Base-by-base conservation (phyloP, 2,888 invertebrate genomes). In the Pristionchus japonicus region DNA sequence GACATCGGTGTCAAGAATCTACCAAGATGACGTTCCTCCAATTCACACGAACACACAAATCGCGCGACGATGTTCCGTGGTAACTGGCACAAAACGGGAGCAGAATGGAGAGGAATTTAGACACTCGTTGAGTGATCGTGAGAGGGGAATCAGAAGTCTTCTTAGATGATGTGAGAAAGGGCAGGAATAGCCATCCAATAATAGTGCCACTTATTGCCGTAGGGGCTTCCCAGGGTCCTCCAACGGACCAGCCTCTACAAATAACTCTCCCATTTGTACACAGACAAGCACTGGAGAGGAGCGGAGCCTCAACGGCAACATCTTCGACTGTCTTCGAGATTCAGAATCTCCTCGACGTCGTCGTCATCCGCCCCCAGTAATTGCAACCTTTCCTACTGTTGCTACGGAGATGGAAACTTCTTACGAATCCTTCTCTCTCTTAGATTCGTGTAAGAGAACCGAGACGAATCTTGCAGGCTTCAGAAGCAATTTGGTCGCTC, bases 1-100 rank as follows among this genome's bases (percentile, higher is more conserved):
- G 52, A 57, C 57, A 57, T 57, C 57, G 57, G n/a, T 57, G 64
- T 67, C 64, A 67, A 67, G 64, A 67, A 67, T 31, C 64, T 61
- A 23, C 4, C 27, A 64, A 0, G 17, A 67, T 34, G 64, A 27
- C 34, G 64, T 13, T 67, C 15, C 31, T 13, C 64, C 15, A n/a
- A n/a, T 67, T 67, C 64, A 15, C 64, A 67, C 64, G 64, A 67
- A 34, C 64, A 67, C 34, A 67, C 64, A 67, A 67, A 34, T 13
- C 13, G 31, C 13, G 64, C 57, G 52, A 49, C 7, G 52, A 57
- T 57, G 57, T 57, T 57, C n/a, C 64, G 34, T 57, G 57, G 57
- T 20, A 67, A 67, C 7, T 67, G 11, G 64, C 2, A 17, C 1
- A 17, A 31, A 34, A 67, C 6, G 0, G 64, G 64, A 17, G 34